These are phyloP conservation scores for Pyrrhosoma nymphula DNA, from an alignment of 2,888 invertebrate genomes.

Conservation along the genomic window DNA sequence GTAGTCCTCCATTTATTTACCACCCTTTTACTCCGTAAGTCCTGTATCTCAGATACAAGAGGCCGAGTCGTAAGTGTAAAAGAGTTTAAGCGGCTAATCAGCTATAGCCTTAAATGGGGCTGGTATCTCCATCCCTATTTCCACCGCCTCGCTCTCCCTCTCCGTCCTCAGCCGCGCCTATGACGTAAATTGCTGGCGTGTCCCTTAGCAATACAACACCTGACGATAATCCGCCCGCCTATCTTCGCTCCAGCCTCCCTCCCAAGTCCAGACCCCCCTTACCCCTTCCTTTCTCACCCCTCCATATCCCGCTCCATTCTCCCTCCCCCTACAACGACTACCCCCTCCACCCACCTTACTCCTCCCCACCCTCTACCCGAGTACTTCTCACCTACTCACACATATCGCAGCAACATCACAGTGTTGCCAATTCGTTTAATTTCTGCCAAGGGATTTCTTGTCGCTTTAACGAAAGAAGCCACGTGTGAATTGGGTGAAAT, in stretches of 20 bases:
- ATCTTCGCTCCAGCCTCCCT: background rate
- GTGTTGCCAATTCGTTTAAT: background rate
- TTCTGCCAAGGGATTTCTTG: background rate
- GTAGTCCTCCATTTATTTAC: background rate
- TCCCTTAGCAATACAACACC: background rate
- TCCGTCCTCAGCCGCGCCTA: background rate
- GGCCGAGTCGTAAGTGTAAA: background rate
- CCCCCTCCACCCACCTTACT: background rate
- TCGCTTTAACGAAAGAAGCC: background rate
- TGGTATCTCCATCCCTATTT: background rate
- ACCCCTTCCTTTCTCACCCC: too few relatives aligned
- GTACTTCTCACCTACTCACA: slow-evolving; percentile 26
- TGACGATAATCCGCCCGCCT: slow-evolving; percentile 19
- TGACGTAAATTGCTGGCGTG: background rate
- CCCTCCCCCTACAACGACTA: background rate
- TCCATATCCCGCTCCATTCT: too few relatives aligned
- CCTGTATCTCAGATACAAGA: background rate
- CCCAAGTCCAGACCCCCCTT: too few relatives aligned
- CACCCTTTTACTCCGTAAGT: background rate
- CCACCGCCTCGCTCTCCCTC: background rate
- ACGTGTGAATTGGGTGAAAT: background rate
- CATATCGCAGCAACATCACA: background rate
- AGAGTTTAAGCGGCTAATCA: background rate
- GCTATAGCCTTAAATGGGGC: background rate
- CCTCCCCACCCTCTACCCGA: background rate